A percentile compares a stretch with the other conserved stretches of the same genome.
These are phyloP conservation scores for Achroia grisella DNA, from an alignment of 1,140 invertebrate species.

Conservation along the genomic window DNA sequence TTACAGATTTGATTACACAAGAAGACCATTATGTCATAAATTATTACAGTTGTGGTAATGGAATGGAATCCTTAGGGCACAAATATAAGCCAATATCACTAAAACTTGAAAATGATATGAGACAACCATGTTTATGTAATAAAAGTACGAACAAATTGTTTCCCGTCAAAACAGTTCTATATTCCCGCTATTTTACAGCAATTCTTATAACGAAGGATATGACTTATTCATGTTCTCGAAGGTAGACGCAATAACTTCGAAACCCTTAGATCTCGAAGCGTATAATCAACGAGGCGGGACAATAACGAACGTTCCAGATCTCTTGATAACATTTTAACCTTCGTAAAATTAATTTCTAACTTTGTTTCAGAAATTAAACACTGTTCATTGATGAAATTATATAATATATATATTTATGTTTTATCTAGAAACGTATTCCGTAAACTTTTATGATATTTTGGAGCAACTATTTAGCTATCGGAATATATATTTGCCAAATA, in stretches of 20 bases:
- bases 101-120: slow-evolving; percentile 5
- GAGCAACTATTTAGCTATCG: slow-evolving; percentile 22
- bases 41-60: no score
- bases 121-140: slow-evolving; percentile 22
- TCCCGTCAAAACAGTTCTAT: neutral
- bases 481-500: slow-evolving; percentile 58
- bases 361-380: neutral
- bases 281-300: slow-evolving; percentile 53
- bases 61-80: no score
- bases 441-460: neutral
- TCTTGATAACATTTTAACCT: slow-evolving; percentile 4
- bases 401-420: neutral
- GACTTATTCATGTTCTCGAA: slow-evolving; percentile 61
- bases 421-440: no score
- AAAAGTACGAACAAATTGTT: no score
- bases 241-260: slow-evolving; percentile 46
- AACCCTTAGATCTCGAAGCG: slow-evolving; percentile 32
- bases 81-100: no score
- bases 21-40: no score
- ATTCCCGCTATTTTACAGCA: slow-evolving; percentile 36
- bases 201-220: slow-evolving; percentile 61
- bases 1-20: no score
- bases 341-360: neutral
- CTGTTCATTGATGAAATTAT: neutral
- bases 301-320: slow-evolving; percentile 27